Evolutionary conservation across 2,113 vertebrate species (phyloP).

Genomic region (Rhinichthys klamathensis): DNA sequence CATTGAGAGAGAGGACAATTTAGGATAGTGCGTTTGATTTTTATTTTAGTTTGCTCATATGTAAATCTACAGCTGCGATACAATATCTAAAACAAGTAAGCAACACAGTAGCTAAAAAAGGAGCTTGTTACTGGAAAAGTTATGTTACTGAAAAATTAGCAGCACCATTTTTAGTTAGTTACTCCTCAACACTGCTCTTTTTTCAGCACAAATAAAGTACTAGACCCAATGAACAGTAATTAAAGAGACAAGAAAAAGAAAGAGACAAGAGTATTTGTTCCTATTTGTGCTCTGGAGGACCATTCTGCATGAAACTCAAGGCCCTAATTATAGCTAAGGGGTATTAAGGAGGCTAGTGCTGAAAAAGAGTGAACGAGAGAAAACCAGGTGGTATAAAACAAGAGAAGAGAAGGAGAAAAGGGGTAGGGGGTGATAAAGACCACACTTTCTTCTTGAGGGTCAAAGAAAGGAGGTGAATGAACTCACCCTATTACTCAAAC

Average conservation of each 20-base stretch:
- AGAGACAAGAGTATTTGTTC: conserved; percentile 36
- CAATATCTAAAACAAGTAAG: too few relatives aligned
- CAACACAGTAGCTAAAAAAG: too few relatives aligned
- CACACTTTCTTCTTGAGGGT: conserved; percentile 47
- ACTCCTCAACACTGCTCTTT: background rate
- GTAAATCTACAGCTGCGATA: too few relatives aligned
- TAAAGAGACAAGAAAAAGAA: too few relatives aligned
- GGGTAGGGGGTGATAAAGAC: background rate
- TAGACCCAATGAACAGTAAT: conserved; percentile 3
- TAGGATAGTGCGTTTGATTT: background rate
- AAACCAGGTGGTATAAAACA: conserved; percentile 14
- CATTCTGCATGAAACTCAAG: conserved; percentile 38
- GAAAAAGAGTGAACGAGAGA: conserved; percentile 23
- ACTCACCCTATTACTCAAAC: background rate
- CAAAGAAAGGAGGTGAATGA: conserved; percentile 23
- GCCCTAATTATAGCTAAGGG: conserved; percentile 39
- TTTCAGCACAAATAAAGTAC: background rate
- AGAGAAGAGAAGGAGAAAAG: conserved; percentile 20
- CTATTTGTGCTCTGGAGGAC: conserved; percentile 28
- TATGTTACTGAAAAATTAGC: background rate
- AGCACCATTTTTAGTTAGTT: background rate
- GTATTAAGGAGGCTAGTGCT: conserved; percentile 20
- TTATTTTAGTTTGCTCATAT: background rate
- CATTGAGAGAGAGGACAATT: background rate
- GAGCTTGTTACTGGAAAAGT: too few relatives aligned